Base-by-base conservation (phyloP, 2,113 vertebrate species). In the Gnathonemus echidnorhynchus region DNA sequence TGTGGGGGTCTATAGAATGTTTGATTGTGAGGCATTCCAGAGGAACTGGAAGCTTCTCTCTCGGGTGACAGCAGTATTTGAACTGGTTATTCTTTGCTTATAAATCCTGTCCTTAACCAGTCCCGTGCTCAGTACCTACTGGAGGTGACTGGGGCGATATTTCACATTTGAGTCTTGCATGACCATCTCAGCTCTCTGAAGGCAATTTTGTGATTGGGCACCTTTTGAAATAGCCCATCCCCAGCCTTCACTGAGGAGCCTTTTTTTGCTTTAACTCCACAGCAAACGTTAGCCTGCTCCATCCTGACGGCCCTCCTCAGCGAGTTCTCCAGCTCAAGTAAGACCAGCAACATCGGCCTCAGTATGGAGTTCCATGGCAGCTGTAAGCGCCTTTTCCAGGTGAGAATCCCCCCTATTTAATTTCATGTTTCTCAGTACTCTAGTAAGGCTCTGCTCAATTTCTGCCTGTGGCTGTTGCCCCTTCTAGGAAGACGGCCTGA, bases 321-420 rank as follows among this genome's bases (percentile, higher is more conserved):
- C 13, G 98, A 99, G 94, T 99, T 99, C 94, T 99, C 98, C 95
- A 99, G 98, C 96, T 99, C 98, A 95, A 99, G 96, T 94, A 99
- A 99, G 96, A 99, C 98, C 93, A 99, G 98, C 96, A 99, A 98
- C 95, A 99, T 99, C 91, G 98, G 98, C 92, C 96, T 99, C 92
- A 99, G 98, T 94, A 99, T 99, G 98, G 98, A 99, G 95, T 99
- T 99, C 91, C 98, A 99, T 46, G 98, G 98, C 91, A 99, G 97
- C 96, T 99, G 98, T 95, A 99, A 99, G 94, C 97, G 98, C 89
- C 92, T 98, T 90, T 99, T 99, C 94, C 98, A 99, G 98, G 98
- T 99, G 95, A 95, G 90, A 31, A 10, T 9, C 92, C 87, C 53
- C 66, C 13, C 0, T 42, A 27, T 58, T 56, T n/a, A n/a, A 21